A percentile compares a stretch with the other conserved stretches of the same genome.
Evolutionary conservation across 2,113 vertebrate species (phyloP).

Genomic region (Albula goreensis): DNA sequence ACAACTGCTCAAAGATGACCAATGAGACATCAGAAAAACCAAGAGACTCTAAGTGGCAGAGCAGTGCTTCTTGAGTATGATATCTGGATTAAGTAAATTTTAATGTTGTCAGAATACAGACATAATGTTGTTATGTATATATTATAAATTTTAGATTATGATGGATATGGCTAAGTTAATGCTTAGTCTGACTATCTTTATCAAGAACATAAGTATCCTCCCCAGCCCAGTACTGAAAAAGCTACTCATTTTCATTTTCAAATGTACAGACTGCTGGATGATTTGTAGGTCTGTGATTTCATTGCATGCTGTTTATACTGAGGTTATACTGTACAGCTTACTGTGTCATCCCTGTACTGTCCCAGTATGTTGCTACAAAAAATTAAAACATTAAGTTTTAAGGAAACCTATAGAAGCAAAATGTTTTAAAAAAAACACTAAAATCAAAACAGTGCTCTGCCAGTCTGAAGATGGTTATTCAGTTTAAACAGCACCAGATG

Average conservation of each 20-base stretch:
- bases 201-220: background rate
- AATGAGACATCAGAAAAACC: conserved; percentile 3
- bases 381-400: conserved; percentile 13
- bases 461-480: conserved; percentile 24
- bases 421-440: conserved; percentile 22
- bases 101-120: background rate
- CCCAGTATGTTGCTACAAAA: background rate
- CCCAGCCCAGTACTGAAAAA: background rate
- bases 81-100: background rate
- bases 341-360: background rate
- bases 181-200: background rate
- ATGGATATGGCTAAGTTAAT: conserved; percentile 13
- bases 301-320: background rate
- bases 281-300: background rate
- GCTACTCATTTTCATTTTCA: background rate
- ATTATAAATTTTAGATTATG: conserved; percentile 6
- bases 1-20: conserved; percentile 9
- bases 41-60: background rate
- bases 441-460: conserved; percentile 25
- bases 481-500: conserved; percentile 27
- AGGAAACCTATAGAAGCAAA: conserved; percentile 9
- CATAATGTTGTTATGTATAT: background rate
- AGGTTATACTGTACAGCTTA: background rate
- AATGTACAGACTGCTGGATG: background rate
- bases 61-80: conserved; percentile 1